Evolutionary conservation across 2,888 invertebrate genomes (phyloP), one percentile per base, ranked within the genome.

Genomic region (Antitype chi): DNA sequence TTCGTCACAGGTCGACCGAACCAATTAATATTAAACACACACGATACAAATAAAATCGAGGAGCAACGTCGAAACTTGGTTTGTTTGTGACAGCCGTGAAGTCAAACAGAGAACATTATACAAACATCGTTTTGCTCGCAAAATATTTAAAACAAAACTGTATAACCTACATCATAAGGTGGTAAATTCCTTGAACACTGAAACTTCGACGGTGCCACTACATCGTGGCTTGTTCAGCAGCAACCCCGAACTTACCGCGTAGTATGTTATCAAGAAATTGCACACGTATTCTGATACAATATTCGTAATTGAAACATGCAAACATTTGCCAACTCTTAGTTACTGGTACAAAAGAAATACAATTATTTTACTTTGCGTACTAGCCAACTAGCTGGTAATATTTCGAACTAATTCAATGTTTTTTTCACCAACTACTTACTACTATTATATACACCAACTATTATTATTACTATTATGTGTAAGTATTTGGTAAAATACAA

Each of bases 11-110:
- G 49, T 77, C 67, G 57, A 69, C 47, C 32, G 25, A 78, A 83
- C 66, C 68, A 78, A 88, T 85, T 84, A 81, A 73, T 79, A 81
- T 70, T 81, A 67, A 67, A 83, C 68, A 76, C 80, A 84, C 84
- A 73, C 71, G 63, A 77, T 76, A 73, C 75, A 70, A 76, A 80
- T 79, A 81, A 76, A 85, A 81, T 82, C 71, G 64, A 72, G 60
- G n/a, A 82, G 23, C 49, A 52, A 75, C 69, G 66, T 78, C 70
- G 81, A 78, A 81, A 73, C 77, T 75, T 69, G 67, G 47, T 84
- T 75, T 80, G 87, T 79, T 82, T 73, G 70, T 82, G 80, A 82
- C 80, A 76, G 43, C 76, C 70, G 64, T 73, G 43, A 70, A 79
- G 28, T 78, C 66, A 80, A 73, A 68, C 72, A 28, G 53, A 60